These are phyloP conservation scores for Columba livia DNA, from an alignment of 2,113 vertebrate species.

Conservation along the genomic window DNA sequence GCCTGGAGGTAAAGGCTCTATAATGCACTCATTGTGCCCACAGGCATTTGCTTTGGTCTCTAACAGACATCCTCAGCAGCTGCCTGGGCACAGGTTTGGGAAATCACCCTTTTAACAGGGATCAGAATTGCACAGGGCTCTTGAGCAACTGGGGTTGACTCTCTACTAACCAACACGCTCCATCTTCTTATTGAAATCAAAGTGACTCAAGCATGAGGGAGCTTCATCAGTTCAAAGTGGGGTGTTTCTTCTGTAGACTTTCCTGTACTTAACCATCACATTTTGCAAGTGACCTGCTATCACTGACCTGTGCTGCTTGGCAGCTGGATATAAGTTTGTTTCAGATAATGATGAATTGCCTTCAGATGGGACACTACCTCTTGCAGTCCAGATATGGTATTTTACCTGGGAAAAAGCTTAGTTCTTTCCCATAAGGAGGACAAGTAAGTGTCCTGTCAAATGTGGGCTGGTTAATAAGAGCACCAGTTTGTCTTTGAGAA, in stretches of 20 bases:
- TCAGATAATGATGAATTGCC: neutral
- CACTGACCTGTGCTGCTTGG: neutral
- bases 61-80: neutral
- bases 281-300: neutral
- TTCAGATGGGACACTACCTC: neutral
- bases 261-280: neutral
- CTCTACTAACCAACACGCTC: neutral
- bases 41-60: neutral
- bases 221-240: neutral
- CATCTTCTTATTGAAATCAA: neutral
- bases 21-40: too few relatives aligned
- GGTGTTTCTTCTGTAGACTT: neutral
- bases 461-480: neutral
- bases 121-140: neutral
- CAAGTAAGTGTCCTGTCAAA: neutral
- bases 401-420: neutral
- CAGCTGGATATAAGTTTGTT: neutral
- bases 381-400: neutral
- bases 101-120: neutral
- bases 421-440: neutral
- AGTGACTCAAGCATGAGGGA: neutral
- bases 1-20: neutral
- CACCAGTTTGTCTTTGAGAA: neutral
- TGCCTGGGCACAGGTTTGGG: neutral
- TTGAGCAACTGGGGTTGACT: neutral